These are phyloP conservation scores for Sebastes aleutianus DNA, from an alignment of 2,797 vertebrate genomes.

Conservation along the genomic window DNA sequence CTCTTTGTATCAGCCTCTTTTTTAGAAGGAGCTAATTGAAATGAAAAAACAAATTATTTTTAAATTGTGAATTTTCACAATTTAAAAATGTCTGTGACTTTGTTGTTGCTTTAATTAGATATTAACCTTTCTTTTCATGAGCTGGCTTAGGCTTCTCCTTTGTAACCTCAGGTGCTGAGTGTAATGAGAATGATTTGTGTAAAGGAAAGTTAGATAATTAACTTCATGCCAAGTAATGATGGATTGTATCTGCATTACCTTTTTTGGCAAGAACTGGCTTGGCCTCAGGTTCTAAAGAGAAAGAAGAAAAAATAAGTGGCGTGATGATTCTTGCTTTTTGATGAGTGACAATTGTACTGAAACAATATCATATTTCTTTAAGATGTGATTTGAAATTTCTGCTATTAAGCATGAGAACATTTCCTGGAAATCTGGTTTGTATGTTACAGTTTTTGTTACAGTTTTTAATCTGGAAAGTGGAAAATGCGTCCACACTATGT, in stretches of 20 bases:
- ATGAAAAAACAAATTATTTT: not conserved
- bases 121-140: constrained; percentile 64
- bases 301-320: not conserved
- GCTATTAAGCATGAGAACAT: not conserved
- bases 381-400: not conserved
- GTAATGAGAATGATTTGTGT: not conserved
- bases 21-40: constrained; percentile 41
- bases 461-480: not conserved
- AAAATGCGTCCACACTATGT: not conserved
- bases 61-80: not conserved
- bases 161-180: constrained; percentile 30
- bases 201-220: not conserved
- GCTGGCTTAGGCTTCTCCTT: constrained; percentile 49
- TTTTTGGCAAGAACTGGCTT: constrained; percentile 41
- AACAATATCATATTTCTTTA: not conserved
- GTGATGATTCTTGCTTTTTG: not conserved
- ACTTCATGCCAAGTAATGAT: not conserved
- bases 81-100: not conserved
- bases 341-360: not conserved
- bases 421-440: not conserved
- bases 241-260: constrained; percentile 26
- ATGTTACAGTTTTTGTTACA: not conserved
- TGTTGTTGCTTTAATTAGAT: not conserved
- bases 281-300: constrained; percentile 33
- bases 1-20: constrained; percentile 28